Conservation (phyloP, 2,113 vertebrate species). For the Brienomyrus longianalis region DNA sequence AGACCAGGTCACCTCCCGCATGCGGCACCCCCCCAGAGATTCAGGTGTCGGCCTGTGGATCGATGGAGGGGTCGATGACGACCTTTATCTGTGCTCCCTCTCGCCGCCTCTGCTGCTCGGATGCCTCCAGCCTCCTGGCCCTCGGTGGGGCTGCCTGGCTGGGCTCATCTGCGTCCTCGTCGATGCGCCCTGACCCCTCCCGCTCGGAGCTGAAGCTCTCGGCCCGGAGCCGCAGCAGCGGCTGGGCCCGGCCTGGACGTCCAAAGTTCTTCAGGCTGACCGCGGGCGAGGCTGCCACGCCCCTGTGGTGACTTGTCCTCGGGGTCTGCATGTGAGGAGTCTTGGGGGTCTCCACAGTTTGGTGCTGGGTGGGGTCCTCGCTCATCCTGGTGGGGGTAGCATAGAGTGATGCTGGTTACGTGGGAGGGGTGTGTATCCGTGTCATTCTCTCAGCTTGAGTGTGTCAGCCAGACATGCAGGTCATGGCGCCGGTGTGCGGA, state of each 20-base stretch:
- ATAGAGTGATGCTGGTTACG: not conserved
- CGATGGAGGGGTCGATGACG: not conserved
- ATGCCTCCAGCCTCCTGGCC: not conserved
- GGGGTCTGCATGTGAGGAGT: constrained; percentile 11
- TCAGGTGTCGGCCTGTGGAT: not conserved
- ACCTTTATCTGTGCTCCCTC: not conserved
- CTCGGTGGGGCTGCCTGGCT: not conserved
- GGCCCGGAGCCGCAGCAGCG: not conserved
- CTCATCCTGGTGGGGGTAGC: constrained; percentile 11
- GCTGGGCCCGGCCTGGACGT: not conserved
- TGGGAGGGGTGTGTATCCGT: not conserved
- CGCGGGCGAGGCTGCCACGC: not conserved
- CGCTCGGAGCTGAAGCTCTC: constrained; percentile 7
- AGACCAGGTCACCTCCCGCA: not conserved
- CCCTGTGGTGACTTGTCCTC: not conserved
- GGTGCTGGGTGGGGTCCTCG: not conserved
- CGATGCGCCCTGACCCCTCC: constrained; percentile 1
- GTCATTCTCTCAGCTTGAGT: not conserved
- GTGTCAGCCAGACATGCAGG: not conserved
- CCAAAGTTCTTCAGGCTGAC: not conserved
- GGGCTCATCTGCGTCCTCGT: not conserved
- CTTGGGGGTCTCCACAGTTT: not conserved
- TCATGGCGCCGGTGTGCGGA: not conserved
- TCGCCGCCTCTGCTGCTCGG: not conserved
- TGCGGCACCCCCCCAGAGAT: not conserved